Percentiles rank a stretch among this genome's conserved stretches.
phyloP scores from a whole-genome alignment of 2,797 vertebrate genomes.

The Scolopax rusticola region DNA sequence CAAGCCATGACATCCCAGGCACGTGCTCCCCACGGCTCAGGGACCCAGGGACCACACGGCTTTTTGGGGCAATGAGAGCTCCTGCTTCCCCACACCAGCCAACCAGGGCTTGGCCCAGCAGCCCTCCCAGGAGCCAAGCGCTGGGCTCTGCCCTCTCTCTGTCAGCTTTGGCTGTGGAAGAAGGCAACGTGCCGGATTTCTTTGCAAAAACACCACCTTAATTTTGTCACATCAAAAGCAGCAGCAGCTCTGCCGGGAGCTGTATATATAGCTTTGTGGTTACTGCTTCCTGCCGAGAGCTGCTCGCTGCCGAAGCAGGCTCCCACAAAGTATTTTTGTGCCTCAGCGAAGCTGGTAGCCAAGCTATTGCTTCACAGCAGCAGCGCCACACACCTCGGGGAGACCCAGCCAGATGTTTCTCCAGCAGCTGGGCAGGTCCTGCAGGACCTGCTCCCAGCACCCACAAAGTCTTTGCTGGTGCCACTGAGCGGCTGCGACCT shows the following conservation, averaged over 20 bases:
- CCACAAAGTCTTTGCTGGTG: not conserved
- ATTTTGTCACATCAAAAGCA: constrained; percentile 43
- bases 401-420: not conserved
- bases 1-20: not conserved
- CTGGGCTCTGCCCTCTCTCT: not conserved
- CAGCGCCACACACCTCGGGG: accelerated
- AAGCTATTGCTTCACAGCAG: not conserved
- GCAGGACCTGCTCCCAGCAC: not conserved
- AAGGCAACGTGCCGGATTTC: not conserved
- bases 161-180: not conserved
- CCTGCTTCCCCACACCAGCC: not conserved
- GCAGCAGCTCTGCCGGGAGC: constrained; percentile 21
- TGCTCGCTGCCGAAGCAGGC: not conserved
- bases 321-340: not conserved
- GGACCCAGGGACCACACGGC: accelerated
- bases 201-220: constrained; percentile 21
- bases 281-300: constrained; percentile 51
- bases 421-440: not conserved
- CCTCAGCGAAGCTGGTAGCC: not conserved
- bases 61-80: not conserved
- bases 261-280: constrained; percentile 51
- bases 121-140: not conserved
- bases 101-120: not conserved
- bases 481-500: accelerated
- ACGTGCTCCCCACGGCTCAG: accelerated